Percentiles rank a stretch among this genome's conserved stretches.
These are phyloP conservation scores for Cetonia aurata DNA, from an alignment of 2,888 invertebrate species.

Conservation along the genomic window DNA sequence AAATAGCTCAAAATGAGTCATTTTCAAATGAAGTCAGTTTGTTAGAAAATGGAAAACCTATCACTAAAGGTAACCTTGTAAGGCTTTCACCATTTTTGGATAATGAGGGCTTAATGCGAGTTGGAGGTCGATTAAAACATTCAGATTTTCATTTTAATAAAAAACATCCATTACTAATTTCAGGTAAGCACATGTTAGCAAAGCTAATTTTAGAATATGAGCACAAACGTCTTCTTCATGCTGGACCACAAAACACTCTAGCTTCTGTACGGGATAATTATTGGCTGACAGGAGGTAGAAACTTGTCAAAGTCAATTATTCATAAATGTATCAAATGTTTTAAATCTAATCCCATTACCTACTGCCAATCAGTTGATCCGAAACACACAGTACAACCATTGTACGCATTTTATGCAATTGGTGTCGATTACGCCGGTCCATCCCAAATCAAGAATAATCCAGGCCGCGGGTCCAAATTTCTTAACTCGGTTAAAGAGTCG, in stretches of 20 bases:
- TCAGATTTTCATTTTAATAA: constrained; percentile 5
- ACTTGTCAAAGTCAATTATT: constrained; percentile 15
- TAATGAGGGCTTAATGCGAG: too few relatives aligned
- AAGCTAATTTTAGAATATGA: background rate
- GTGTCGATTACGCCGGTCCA: constrained; percentile 51
- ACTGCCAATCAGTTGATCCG: constrained; percentile 8
- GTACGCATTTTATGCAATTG: constrained; percentile 40
- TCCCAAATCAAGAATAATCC: constrained; percentile 8
- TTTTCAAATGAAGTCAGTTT: too few relatives aligned
- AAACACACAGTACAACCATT: constrained; percentile 8
- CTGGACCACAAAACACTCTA: background rate
- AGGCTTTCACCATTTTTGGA: too few relatives aligned
- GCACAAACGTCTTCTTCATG: background rate
- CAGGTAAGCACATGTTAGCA: constrained; percentile 1
- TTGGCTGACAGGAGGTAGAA: constrained; percentile 36
- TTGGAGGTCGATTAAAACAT: background rate
- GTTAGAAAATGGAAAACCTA: too few relatives aligned
- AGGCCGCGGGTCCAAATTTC: constrained; percentile 12
- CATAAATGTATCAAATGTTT: constrained; percentile 43
- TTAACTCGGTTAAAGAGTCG: too few relatives aligned
- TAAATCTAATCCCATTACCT: constrained; percentile 33
- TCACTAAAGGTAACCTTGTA: too few relatives aligned
- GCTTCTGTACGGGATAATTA: constrained; percentile 11
- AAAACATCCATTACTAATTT: constrained; percentile 13
- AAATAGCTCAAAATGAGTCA: too few relatives aligned